Base-by-base conservation (phyloP, 30 jellyfish, hydroid and myxozoan species). In the Aurelia sp. region DNA sequence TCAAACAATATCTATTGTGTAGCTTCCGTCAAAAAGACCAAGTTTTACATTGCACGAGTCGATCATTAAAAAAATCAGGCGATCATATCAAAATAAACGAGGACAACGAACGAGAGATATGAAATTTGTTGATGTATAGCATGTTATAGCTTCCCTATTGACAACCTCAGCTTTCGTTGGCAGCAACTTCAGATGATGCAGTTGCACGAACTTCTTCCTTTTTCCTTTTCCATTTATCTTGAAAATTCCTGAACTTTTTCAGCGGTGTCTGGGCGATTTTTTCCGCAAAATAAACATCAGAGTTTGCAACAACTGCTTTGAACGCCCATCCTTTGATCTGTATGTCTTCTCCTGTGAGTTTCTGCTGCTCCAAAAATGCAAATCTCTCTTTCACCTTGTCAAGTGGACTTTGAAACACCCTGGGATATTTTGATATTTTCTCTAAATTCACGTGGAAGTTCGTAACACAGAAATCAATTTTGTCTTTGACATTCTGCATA, bases 261-360 rank as follows among this genome's bases (percentile, higher is more conserved):
- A 82, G 68, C 0, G 91, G 91, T 30, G 30, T 82, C 57, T 82
- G 84, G 33, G 91, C 91, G 8, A 82, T 68, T 51, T 68, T 67
- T 27, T 68, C 91, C 8, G 85, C 91, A 82, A 82, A 82, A 71
- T 67, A 82, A 48, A 44, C 85, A 82, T 82, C 91, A 27, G 91
- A 82, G 47, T 82, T 82, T 19, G 80, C 91, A 22, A 84, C 85
- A 9, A 82, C 50, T 2, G 63, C 81, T 82, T 82, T 82, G 20
- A 82, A 68, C 15, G 91, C 91, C 91, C 91, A 82, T 4, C 96
- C 91, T 35, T 61, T 78, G 82, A 64, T 67, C 38, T 87, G 58
- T 40, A 69, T 55, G 8, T 87, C 96, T 5, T 77, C 80, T n/a
- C 68, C 82, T 8, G 76, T 70, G 8, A 80, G 57, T 48, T 68